Percentiles rank a stretch among this genome's conserved stretches.
phyloP scores from a whole-genome alignment of 2,113 vertebrate genomes.

The Nycticebus coucang region DNA sequence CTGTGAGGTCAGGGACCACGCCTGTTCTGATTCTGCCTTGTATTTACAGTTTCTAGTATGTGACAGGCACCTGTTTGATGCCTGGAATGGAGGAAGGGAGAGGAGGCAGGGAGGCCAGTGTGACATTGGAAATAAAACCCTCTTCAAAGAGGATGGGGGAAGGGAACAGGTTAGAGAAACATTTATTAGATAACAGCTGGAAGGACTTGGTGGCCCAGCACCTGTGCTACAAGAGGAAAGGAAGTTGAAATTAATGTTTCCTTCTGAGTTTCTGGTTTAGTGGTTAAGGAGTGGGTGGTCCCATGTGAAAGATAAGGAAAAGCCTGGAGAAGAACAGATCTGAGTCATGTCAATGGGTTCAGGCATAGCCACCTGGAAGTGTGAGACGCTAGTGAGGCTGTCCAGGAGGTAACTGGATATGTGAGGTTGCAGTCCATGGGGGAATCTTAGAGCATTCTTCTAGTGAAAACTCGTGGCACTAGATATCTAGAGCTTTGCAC shows the following conservation, averaged over 20 bases:
- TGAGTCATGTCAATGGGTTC: background rate
- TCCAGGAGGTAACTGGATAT: background rate
- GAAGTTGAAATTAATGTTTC: fast-evolving
- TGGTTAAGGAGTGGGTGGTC: background rate
- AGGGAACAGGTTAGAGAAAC: background rate
- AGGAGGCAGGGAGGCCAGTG: background rate
- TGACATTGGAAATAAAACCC: background rate
- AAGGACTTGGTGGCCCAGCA: background rate
- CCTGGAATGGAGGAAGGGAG: background rate
- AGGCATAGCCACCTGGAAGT: background rate
- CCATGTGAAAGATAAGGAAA: background rate
- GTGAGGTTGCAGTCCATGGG: background rate
- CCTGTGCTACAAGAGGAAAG: background rate
- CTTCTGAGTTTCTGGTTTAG: background rate
- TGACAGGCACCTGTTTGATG: background rate
- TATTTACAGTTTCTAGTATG: background rate
- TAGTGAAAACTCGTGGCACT: background rate
- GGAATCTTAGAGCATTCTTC: background rate
- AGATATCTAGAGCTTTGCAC: background rate
- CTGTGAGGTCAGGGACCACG: background rate
- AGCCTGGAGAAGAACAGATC: background rate
- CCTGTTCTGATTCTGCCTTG: background rate
- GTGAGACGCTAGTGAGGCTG: background rate
- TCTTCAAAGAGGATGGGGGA: background rate
- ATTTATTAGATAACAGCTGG: background rate